Evolutionary conservation across 30 jellyfish, hydroid and myxozoan genomes (phyloP).

Genomic region (Chrysaora quinquecirrha): DNA sequence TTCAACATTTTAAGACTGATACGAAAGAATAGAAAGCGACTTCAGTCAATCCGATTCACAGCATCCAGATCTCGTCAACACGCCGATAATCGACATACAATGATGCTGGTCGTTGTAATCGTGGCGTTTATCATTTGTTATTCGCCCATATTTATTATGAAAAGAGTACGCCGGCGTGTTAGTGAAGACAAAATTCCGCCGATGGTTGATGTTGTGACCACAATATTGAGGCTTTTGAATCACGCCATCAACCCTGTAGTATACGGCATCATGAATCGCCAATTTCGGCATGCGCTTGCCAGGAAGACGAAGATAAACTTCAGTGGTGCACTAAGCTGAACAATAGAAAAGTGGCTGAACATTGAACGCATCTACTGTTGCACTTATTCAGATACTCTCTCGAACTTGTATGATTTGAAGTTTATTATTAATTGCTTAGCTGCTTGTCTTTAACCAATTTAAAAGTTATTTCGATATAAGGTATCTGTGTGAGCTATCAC

Average conservation of each 20-base stretch:
- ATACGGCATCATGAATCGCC: constrained; percentile 35
- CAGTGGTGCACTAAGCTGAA: too few species aligned
- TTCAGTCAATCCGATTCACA: neutral
- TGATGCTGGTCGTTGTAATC: constrained; percentile 52
- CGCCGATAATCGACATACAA: constrained; percentile 25
- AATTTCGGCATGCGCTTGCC: neutral
- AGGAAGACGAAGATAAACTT: too few species aligned
- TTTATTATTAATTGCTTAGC: too few species aligned
- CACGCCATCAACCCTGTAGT: constrained; percentile 55
- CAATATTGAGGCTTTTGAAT: constrained; percentile 21
- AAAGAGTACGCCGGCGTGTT: neutral
- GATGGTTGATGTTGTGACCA: neutral
- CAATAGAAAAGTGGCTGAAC: too few species aligned
- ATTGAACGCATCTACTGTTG: too few species aligned
- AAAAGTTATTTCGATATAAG: too few species aligned
- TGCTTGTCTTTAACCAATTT: too few species aligned
- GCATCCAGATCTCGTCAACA: constrained; percentile 12
- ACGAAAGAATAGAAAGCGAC: neutral
- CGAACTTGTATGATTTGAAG: too few species aligned
- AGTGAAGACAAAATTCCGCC: neutral
- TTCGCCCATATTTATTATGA: constrained; percentile 8
- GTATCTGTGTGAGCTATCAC: too few species aligned
- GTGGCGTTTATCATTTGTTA: constrained; percentile 42
- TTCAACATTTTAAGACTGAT: constrained; percentile 6
- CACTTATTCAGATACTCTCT: too few species aligned